Conservation (phyloP, 23 tunicate species). For the Botrylloides violaceus region DNA sequence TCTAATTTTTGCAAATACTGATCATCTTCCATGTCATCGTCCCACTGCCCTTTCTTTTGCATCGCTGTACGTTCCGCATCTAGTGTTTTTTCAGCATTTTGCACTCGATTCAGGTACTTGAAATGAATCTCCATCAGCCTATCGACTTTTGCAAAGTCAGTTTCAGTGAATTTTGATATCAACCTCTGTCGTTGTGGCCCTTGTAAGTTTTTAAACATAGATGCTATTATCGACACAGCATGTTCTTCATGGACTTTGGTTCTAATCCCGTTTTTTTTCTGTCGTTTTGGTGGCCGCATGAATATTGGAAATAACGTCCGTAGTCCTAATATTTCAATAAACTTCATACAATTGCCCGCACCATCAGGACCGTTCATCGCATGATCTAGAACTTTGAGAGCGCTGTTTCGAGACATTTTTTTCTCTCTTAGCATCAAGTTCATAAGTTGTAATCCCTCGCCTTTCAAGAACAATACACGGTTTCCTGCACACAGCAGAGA, state of each 20-base stretch:
- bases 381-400: slow-evolving; percentile 85
- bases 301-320: slow-evolving; percentile 88
- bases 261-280: slow-evolving; percentile 70
- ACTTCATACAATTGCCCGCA: slow-evolving; percentile 70
- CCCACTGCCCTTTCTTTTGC: slow-evolving; percentile 49
- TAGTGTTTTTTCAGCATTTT: slow-evolving; percentile 59
- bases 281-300: slow-evolving; percentile 90
- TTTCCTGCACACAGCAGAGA: slow-evolving; percentile 46
- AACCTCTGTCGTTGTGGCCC: slow-evolving; percentile 75
- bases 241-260: slow-evolving; percentile 88
- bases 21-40: slow-evolving; percentile 74
- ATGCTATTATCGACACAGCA: slow-evolving; percentile 65
- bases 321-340: slow-evolving; percentile 87
- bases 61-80: slow-evolving; percentile 46
- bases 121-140: slow-evolving; percentile 88
- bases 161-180: slow-evolving; percentile 70
- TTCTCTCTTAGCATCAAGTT: slow-evolving; percentile 93
- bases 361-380: slow-evolving; percentile 92
- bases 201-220: slow-evolving; percentile 75
- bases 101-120: slow-evolving; percentile 66
- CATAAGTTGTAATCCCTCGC: slow-evolving; percentile 98
- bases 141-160: slow-evolving; percentile 81
- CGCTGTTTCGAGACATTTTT: slow-evolving; percentile 91
- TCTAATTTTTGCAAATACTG: slow-evolving; percentile 68
- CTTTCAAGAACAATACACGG: slow-evolving; percentile 67